Base-by-base conservation (phyloP, 2,113 vertebrate species). In the Malurus cyaneus region DNA sequence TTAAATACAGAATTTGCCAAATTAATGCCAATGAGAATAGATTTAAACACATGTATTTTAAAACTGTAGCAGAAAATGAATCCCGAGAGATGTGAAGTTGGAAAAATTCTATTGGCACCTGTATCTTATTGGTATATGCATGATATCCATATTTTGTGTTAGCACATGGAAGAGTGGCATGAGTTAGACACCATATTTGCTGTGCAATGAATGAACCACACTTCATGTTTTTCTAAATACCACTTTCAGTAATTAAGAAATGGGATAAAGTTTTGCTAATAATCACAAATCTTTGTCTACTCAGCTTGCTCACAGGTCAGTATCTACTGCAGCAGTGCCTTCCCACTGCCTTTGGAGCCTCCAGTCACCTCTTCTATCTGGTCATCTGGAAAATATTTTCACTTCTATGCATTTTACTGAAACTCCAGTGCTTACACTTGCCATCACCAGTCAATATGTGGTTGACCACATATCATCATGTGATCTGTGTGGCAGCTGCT, bases 91-190 rank as follows among this genome's bases (percentile, higher is more conserved):
- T 23, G 11, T 11, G 13, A 80, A 61, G 8, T 36, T 56, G 50
- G 61, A 36, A 90, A 47, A 74, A 62, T 74, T 19, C 19, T 79
- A 7, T 21, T 25, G 14, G 41, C 31, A 83, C 31, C 5, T 3
- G 47, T 49, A 52, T 39, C 19, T 28, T 74, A 12, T 12, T 39
- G 12, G 12, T 59, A 85, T 32, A 28, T 6, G 14, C 67, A 72
- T 23, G 8, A 52, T 32, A 65, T 25, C 19, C 34, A 17, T 34
- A 64, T 34, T 24, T 49, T 78, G 4, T 36, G 8, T 52, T 42
- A 39, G 14, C n/a, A 29, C 9, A 20, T 0, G 4, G 32, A 77
- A 54, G 28, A 60, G 8, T 36, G 25, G 49, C 2, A 2, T 1
- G 3, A 90, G n/a, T 52, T 65, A n/a, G 8, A 54, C 15, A 34